Evolutionary conservation across 2,113 vertebrate species (phyloP), one percentile per base, ranked within the genome.

Genomic region (Nyctibius bracteatus): DNA sequence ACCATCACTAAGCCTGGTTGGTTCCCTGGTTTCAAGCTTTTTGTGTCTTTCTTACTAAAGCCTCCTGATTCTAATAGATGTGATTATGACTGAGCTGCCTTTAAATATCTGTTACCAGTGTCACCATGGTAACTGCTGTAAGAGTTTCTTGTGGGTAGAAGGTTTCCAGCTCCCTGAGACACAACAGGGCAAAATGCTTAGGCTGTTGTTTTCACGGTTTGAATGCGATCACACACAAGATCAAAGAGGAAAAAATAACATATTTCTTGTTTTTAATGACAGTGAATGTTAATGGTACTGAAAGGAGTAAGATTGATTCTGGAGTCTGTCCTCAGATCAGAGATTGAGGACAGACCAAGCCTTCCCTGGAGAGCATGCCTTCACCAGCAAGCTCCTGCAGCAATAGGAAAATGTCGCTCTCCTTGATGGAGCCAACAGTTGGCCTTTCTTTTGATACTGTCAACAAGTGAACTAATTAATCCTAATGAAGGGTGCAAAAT

Each of bases 51-150:
- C 91, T 81, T 93, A 20, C 68, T 81, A 61, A 92, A 92, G 57
- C 88, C 62, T 79, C 55, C 86, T 66, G 70, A 19, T 43, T 41
- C 80, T 80, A 77, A 81, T 92, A 85, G 88, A 92, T 71, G 90
- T 87, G 94, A 95, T 95, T 96, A 96, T 91, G 94, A 95, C 93
- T 88, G 89, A 91, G 78, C 80, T 77, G 68, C 81, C 81, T 97
- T 94, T 95, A 95, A 96, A 93, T 96, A 95, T 90, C 86, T 92
- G 85, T 89, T 96, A 83, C 80, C 31, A 77, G 67, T 81, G 72
- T 98, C 92, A 87, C 98, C 91, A 97, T 98, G 94, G 98, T 84
- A 95, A 98, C 95, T 62, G 77, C 95, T 96, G 49, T 21, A 81
- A 93, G 77, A 85, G 58, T 79, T 94, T 86, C 85, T 78, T 67